phyloP scores from a whole-genome alignment of 2,888 invertebrate species.

The Argynnis bischoffii region DNA sequence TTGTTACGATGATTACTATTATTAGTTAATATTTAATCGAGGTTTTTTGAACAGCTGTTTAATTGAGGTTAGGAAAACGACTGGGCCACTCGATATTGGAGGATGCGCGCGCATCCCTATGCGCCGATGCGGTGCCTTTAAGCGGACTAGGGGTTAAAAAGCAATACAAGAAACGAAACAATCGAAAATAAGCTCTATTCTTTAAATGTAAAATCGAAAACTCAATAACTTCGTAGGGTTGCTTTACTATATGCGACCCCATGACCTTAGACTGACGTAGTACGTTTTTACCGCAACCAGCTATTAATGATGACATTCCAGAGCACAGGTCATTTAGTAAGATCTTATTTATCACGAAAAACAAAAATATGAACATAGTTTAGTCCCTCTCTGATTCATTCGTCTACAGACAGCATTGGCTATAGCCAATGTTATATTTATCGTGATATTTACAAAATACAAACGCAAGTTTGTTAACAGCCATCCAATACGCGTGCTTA shows the following conservation, averaged over 20 bases:
- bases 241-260: conserved; percentile 26
- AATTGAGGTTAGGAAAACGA: conserved; percentile 76
- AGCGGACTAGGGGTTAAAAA: conserved; percentile 23
- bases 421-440: no score
- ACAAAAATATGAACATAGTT: no score
- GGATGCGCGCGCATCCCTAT: conserved; percentile 71
- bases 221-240: neutral
- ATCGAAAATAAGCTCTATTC: conserved; percentile 30
- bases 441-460: no score
- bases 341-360: neutral
- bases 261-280: conserved; percentile 31
- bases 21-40: conserved; percentile 43
- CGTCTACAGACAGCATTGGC: no score
- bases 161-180: conserved; percentile 12
- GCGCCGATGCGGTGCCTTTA: conserved; percentile 46
- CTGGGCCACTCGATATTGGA: conserved; percentile 71
- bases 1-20: conserved; percentile 49
- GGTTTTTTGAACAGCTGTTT: conserved; percentile 71
- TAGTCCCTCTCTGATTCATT: no score
- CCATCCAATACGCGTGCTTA: no score
- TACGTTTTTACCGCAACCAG: conserved; percentile 29
- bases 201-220: conserved; percentile 21
- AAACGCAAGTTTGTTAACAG: no score
- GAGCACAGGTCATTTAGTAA: neutral
- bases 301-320: conserved; percentile 12